A percentile compares a stretch with the other conserved stretches of the same genome.
Evolutionary conservation across 2,113 vertebrate genomes (phyloP).

Genomic region (Athene cunicularia): DNA sequence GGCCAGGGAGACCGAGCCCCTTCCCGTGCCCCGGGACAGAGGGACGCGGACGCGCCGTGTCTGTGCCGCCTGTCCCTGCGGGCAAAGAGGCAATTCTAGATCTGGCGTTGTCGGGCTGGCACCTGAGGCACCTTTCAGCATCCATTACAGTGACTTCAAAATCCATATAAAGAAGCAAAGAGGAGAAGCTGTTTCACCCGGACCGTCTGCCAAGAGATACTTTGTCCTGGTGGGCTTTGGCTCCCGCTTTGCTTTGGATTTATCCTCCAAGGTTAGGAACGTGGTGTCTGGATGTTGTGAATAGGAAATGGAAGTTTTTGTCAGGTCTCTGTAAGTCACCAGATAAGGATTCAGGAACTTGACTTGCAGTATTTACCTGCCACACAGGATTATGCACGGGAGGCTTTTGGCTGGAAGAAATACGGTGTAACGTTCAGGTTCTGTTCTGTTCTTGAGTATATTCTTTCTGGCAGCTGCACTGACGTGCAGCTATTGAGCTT

Average conservation of each 20-base stretch:
- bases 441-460: constrained; percentile 27
- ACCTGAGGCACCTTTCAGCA: background rate
- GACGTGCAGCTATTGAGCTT: constrained; percentile 57
- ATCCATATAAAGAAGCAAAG: background rate
- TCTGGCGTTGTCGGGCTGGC: background rate
- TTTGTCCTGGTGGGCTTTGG: background rate
- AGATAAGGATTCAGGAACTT: background rate
- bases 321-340: background rate
- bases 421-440: constrained; percentile 40
- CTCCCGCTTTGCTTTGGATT: background rate
- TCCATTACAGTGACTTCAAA: background rate
- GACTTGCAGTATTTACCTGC: constrained; percentile 65
- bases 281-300: background rate
- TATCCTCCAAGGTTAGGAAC: background rate
- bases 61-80: background rate
- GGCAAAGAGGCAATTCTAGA: background rate
- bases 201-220: background rate
- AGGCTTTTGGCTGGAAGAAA: constrained; percentile 65
- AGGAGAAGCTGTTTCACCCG: background rate
- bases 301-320: background rate
- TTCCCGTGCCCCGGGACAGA: background rate
- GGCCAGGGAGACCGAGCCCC: background rate
- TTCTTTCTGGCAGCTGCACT: constrained; percentile 68
- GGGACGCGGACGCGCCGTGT: rapidly evolving
- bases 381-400: constrained; percentile 36